Evolutionary conservation across 2,797 vertebrate species (phyloP).

Genomic region (Chaetophractus vellerosus): DNA sequence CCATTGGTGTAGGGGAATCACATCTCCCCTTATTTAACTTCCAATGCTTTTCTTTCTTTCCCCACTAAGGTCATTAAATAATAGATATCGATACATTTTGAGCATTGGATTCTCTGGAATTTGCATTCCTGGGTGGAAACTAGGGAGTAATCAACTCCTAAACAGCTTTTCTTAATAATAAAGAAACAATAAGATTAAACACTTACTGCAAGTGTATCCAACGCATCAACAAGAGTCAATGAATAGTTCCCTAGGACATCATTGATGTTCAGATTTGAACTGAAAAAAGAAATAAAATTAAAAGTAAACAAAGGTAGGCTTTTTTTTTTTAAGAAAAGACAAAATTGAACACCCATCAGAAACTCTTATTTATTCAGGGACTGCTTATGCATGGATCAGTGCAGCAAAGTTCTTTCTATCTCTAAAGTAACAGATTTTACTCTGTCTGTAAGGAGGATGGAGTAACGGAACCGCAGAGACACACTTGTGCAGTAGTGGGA

Average conservation of each 20-base stretch:
- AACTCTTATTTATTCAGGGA: not conserved
- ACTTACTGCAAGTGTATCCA: conserved; percentile 98
- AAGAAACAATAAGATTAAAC: not conserved
- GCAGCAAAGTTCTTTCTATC: not conserved
- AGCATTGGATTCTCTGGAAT: conserved; percentile 9
- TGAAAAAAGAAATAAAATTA: conserved; percentile 89
- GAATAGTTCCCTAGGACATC: conserved; percentile 99
- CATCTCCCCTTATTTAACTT: not conserved
- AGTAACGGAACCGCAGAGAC: not conserved
- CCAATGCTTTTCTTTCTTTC: not conserved
- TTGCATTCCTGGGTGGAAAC: not conserved
- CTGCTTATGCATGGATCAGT: fast-evolving
- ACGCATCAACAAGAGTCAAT: conserved; percentile 96
- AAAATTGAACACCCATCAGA: conserved; percentile 20
- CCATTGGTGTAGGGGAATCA: not conserved
- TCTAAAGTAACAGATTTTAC: not conserved
- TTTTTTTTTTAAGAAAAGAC: not conserved
- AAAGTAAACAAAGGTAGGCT: not conserved
- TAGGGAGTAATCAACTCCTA: not conserved
- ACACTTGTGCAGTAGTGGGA: fast-evolving
- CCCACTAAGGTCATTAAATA: not conserved
- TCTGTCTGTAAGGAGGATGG: fast-evolving
- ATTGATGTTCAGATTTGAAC: conserved; percentile 99
- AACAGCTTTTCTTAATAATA: not conserved
- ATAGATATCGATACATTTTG: not conserved